Percentiles rank a stretch among this genome's conserved stretches.
Conservation (phyloP, 2,113 vertebrate genomes). For the Oostethus manadensis region DNA sequence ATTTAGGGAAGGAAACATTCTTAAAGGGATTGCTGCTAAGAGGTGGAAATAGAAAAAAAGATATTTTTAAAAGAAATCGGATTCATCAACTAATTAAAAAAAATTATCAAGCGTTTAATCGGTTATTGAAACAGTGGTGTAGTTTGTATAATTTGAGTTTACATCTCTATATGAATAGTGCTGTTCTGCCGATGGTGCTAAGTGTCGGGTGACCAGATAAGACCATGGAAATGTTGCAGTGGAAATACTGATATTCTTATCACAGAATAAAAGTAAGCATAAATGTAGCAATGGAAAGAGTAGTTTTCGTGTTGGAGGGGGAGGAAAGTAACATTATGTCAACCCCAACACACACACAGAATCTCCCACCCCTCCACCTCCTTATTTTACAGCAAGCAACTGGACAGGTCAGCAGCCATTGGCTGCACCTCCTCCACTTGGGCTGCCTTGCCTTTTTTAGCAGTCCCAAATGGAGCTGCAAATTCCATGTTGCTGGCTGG, state of each 20-base stretch:
- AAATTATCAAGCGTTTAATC: no score
- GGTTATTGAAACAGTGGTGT: no score
- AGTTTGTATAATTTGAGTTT: no score
- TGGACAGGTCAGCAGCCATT: constrained; percentile 73
- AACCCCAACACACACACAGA: constrained; percentile 2
- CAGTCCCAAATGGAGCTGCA: constrained; percentile 79
- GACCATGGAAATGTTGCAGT: no score
- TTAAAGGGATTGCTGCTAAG: no score
- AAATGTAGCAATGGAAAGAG: constrained; percentile 16
- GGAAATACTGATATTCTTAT: constrained; percentile 34
- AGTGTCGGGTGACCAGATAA: no score
- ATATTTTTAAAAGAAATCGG: no score
- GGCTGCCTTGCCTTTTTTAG: constrained; percentile 93
- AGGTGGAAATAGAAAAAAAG: no score
- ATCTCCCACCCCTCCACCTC: constrained; percentile 21
- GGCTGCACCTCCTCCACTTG: constrained; percentile 82
- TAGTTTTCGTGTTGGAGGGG: constrained; percentile 14
- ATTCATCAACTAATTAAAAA: no score
- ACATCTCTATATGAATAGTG: no score
- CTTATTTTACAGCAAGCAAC: constrained; percentile 72
- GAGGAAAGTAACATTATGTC: constrained; percentile 52
- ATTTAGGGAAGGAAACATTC: no score
- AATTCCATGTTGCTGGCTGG: constrained; percentile 82
- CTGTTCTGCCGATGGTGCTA: no score
- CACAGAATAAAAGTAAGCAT: constrained; percentile 22